phyloP scores from a whole-genome alignment of 2,888 invertebrate species.

The Metallyticus violacea region DNA sequence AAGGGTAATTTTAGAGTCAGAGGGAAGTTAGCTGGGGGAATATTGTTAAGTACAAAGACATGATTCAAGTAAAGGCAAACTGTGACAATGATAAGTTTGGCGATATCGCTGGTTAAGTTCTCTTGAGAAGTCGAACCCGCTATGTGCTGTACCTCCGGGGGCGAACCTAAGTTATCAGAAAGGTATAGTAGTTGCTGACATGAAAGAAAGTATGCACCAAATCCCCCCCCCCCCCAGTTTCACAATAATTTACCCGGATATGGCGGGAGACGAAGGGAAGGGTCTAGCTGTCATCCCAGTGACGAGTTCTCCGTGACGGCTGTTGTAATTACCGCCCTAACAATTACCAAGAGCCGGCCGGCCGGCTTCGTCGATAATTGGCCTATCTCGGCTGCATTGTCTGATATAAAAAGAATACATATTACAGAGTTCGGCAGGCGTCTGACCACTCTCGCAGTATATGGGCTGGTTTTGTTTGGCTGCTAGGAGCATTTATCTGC shows the following conservation, averaged over 20 bases:
- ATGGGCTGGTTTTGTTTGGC: too few species aligned
- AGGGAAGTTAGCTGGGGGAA: too few species aligned
- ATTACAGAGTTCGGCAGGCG: not conserved
- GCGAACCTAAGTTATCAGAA: too few species aligned
- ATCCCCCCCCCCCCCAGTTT: too few species aligned
- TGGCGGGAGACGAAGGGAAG: not conserved
- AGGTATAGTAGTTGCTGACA: not conserved
- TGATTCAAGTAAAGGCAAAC: too few species aligned
- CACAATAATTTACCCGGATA: too few species aligned
- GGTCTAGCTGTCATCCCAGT: slow-evolving; percentile 27
- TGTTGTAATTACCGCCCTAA: slow-evolving; percentile 23
- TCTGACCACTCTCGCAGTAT: not conserved
- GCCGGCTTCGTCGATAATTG: too few species aligned
- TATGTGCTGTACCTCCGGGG: too few species aligned
- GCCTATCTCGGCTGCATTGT: not conserved
- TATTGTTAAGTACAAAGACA: too few species aligned
- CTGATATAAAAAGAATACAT: not conserved
- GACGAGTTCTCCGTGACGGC: slow-evolving; percentile 31
- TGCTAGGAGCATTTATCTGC: not conserved
- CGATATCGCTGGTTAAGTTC: too few species aligned
- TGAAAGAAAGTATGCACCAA: not conserved
- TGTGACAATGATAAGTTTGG: too few species aligned
- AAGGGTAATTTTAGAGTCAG: too few species aligned
- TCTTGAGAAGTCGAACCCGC: not conserved
- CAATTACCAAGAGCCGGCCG: slow-evolving; percentile 13